Conservation (phyloP, 2,888 invertebrate species). For the Lasioglossum figueresi region DNA sequence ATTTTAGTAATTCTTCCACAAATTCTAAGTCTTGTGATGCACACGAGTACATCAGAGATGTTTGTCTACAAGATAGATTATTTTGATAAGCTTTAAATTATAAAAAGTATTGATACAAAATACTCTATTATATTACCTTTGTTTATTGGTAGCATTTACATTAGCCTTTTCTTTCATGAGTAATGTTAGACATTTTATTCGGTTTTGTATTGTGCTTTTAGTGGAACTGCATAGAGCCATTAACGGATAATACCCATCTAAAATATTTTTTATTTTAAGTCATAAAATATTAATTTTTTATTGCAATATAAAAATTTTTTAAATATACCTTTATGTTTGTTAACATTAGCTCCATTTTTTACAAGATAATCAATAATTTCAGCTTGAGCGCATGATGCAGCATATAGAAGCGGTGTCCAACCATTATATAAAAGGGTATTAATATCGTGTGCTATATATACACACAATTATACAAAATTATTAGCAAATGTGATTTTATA, state of each 20-base stretch:
- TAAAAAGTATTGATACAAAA: constrained; percentile 9
- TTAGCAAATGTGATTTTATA: neutral
- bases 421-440: constrained; percentile 85
- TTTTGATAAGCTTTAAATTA: constrained; percentile 19
- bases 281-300: constrained; percentile 5
- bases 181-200: constrained; percentile 84
- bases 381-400: constrained; percentile 86
- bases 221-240: constrained; percentile 87
- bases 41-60: constrained; percentile 88
- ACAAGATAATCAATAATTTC: constrained; percentile 85
- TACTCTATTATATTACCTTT: constrained; percentile 68
- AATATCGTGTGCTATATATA: constrained; percentile 76
- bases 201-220: constrained; percentile 82
- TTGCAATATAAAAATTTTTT: neutral
- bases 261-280: constrained; percentile 54
- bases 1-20: constrained; percentile 85
- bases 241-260: constrained; percentile 87
- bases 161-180: constrained; percentile 86
- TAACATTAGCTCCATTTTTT: constrained; percentile 86
- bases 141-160: constrained; percentile 85
- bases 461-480: constrained; percentile 18
- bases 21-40: constrained; percentile 85
- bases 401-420: constrained; percentile 87
- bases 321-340: constrained; percentile 80
- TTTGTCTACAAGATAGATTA: constrained; percentile 84